Evolutionary conservation across 1,140 invertebrate species (phyloP).

Genomic region (Hesperophylax magnus): DNA sequence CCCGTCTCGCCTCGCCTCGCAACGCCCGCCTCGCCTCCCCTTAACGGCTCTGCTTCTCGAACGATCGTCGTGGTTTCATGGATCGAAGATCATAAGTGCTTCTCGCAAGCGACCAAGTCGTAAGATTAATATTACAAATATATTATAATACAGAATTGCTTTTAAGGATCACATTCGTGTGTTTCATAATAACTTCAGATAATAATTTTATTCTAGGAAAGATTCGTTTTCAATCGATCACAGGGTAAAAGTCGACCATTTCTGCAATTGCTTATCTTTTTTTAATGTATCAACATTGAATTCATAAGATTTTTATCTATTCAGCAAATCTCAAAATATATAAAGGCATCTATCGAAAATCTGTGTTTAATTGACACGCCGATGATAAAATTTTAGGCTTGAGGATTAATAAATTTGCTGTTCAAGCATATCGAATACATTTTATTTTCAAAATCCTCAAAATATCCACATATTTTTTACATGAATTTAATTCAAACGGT

Average conservation of each 20-base stretch:
- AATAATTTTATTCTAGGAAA: slow-evolving; percentile 18
- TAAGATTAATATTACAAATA: background rate
- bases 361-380: slow-evolving; percentile 26
- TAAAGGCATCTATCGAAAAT: slow-evolving; percentile 8
- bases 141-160: slow-evolving; percentile 41
- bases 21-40: too few species aligned
- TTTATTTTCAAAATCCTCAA: background rate
- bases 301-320: slow-evolving; percentile 27
- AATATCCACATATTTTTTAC: background rate
- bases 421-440: background rate
- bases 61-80: background rate
- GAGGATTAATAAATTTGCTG: background rate
- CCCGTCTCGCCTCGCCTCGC: too few species aligned
- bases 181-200: slow-evolving; percentile 6
- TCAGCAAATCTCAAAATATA: slow-evolving; percentile 23
- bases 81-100: background rate
- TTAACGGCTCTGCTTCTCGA: background rate
- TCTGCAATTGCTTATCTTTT: background rate
- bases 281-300: background rate
- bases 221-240: slow-evolving; percentile 38
- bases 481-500: background rate
- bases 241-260: slow-evolving; percentile 8
- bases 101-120: background rate
- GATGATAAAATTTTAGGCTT: background rate
- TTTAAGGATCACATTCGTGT: slow-evolving; percentile 40